Evolutionary conservation across 1,140 invertebrate genomes (phyloP).

Genomic region (Drosophila trapezifrons): DNA sequence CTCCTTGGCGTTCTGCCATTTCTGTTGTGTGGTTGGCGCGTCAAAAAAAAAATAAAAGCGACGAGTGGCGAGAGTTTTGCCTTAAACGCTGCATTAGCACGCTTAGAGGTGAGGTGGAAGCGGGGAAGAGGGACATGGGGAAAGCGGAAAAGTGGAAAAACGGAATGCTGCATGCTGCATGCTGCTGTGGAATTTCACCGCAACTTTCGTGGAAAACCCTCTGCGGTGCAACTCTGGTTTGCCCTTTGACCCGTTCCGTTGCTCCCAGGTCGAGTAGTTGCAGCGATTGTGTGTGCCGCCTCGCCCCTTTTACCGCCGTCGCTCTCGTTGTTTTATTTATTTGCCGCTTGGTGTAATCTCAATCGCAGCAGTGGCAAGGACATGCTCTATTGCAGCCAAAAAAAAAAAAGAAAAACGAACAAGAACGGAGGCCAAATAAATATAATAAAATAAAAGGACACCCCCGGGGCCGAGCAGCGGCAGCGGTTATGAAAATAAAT

Average conservation of each 20-base stretch:
- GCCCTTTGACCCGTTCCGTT: conserved; percentile 34
- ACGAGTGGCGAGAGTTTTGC: conserved; percentile 41
- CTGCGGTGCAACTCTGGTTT: conserved; percentile 31
- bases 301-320: too few species aligned
- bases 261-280: conserved; percentile 35
- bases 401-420: conserved; percentile 9
- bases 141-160: conserved; percentile 24
- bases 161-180: conserved; percentile 23
- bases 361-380: conserved; percentile 50
- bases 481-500: conserved; percentile 54
- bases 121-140: background rate
- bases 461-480: conserved; percentile 13
- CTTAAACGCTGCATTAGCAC: conserved; percentile 57
- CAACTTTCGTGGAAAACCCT: conserved; percentile 24
- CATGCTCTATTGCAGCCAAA: conserved; percentile 37
- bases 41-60: conserved; percentile 39
- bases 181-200: conserved; percentile 22
- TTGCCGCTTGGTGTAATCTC: conserved; percentile 72
- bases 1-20: conserved; percentile 52
- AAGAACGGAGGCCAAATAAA: conserved; percentile 35
- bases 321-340: conserved; percentile 65
- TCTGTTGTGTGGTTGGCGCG: conserved; percentile 49
- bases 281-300: conserved; percentile 48
- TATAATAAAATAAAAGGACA: conserved; percentile 56
- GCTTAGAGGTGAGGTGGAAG: conserved; percentile 28